Evolutionary conservation across 23 tunicate genomes (phyloP), one percentile per base, ranked within the genome.

Genomic region (Halocynthia roretzi): DNA sequence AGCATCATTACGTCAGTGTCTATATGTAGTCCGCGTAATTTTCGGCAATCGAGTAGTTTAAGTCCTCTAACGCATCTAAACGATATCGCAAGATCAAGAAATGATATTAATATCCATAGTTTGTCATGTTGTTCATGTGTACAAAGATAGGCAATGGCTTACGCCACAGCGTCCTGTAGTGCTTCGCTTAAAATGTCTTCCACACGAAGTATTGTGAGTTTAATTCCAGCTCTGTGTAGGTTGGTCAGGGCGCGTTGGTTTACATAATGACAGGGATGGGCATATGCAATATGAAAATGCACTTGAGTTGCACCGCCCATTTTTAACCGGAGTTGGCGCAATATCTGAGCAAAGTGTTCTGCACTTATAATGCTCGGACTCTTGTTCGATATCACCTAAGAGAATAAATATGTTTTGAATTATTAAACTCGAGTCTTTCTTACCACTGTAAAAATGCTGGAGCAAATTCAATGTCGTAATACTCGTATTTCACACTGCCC

Each of bases 351-450:
- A 61, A 85, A 79, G 6, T 86, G 91, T 54, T 86, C 91, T 0
- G 84, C 81, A 57, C 91, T 80, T 68, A 86, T 80, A 17, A 86
- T 86, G 69, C 84, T 80, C 51, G 84, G 91, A 66, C 91, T 86
- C 60, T 80, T 80, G 81, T 86, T 86, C 54, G 77, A 54, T 18
- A 73, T 76, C 18, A 86, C 60, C 91, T 86, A 50, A 10, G 53
- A 72, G 2, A 14, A 17, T 14, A 71, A 12, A 14, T 48, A 71
- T 14, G 71, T 50, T 21, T 31, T 4, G 44, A 31, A 31, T 31
- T 31, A 31, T 31, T 31, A 31, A 31, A 31, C 44, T 31, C 44
- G 1, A 31, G 44, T 31, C 44, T 31, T 31, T 31, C 44, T 4
- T 31, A 31, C 4, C 44, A 31, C 44, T 31, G 44, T 31, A 31